Base-by-base conservation (phyloP, 2,888 invertebrate genomes). In the Megaustenia siamemsis region DNA sequence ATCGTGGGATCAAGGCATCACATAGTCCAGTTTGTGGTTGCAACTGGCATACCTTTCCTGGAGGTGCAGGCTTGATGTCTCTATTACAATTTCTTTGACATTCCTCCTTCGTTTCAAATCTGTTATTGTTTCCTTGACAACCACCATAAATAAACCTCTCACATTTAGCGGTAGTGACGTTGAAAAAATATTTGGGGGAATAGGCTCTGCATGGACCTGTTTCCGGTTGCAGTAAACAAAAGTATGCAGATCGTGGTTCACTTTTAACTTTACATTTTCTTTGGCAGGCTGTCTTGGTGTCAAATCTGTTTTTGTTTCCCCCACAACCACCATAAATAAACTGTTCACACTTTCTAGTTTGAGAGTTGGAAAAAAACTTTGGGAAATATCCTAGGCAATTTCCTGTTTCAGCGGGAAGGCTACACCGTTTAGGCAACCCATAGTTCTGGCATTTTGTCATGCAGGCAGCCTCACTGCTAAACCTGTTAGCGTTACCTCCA, bases 111-210 rank as follows among this genome's bases (percentile, higher is more conserved):
- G 53, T 66, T 2, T 40, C 63, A 75, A 84, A 81, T 60, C 73
- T 75, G 84, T 84, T 80, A 4, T 68, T 49, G 24, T 84, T 84
- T 21, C 75, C 84, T 18, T 49, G 18, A 43, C 84, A 84, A 35
- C 84, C 84, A 3, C 84, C 84, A 45, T 96, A 96, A 32, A 94
- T 94, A 93, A 97, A 96, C 21, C 95, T 93, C 86, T 96, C 95
- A 92, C 97, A 98, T 89, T 96, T 96, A 93, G 97, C 97, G 66
- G 95, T 95, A 89, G 96, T 96, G 4, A 96, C 95, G 94, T 97
- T 97, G 94, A 97, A 97, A 92, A 96, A 96, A 95, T 96, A 97
- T 45, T 96, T 95, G 49, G 94, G 86, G 28, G 95, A 93, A 32
- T 90, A 89, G 18, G 91, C 92, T 38, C 87, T 85, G 82, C 93